These are phyloP conservation scores for Hoplodrina blanda DNA, from an alignment of 2,888 invertebrate species.

Conservation along the genomic window DNA sequence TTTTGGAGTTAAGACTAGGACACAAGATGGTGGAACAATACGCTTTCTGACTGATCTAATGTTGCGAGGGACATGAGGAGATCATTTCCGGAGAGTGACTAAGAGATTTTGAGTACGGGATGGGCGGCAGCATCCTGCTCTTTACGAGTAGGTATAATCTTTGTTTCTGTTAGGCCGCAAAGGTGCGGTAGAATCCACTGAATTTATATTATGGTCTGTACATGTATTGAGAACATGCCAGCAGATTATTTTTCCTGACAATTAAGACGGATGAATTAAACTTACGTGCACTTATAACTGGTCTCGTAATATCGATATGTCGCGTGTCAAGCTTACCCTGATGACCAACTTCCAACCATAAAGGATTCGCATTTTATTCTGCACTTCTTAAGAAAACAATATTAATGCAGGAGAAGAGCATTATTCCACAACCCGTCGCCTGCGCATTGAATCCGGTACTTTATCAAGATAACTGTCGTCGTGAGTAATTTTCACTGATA, in stretches of 20 bases:
- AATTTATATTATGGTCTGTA: background rate
- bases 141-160: background rate
- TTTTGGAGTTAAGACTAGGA: background rate
- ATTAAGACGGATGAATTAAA: conserved; percentile 13
- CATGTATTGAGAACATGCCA: background rate
- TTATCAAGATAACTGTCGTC: conserved; percentile 84
- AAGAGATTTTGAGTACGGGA: background rate
- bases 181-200: background rate
- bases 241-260: conserved; percentile 1
- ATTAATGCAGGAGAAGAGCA: conserved; percentile 56
- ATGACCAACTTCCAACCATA: conserved; percentile 29
- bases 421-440: conserved; percentile 52
- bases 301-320: conserved; percentile 14
- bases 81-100: background rate
- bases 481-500: conserved; percentile 84
- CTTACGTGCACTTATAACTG: too few relatives aligned
- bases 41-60: background rate
- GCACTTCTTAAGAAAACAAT: conserved; percentile 47
- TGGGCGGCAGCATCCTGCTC: conserved; percentile 1
- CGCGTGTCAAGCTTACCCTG: conserved; percentile 12
- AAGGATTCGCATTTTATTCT: conserved; percentile 37
- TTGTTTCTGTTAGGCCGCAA: background rate
- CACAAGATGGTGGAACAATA: background rate
- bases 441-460: conserved; percentile 70
- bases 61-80: background rate